Evolutionary conservation across 2,797 vertebrate species (phyloP), one percentile per base, ranked within the genome.

Genomic region (Darevskia mixta): DNA sequence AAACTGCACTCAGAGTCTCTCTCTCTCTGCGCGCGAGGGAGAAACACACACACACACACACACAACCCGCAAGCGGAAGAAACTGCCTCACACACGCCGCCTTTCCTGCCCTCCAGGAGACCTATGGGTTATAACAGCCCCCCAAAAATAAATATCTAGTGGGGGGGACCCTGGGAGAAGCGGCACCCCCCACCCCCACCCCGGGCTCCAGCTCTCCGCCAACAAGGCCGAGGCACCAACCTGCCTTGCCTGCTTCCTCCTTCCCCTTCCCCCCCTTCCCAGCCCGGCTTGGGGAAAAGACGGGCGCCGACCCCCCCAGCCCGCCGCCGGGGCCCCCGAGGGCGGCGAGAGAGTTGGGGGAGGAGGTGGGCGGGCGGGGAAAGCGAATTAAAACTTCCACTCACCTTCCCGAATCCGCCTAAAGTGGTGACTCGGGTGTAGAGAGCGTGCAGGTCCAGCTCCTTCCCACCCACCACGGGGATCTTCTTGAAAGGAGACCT

Each of bases 381-480:
- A 97, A 91, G 90, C 96, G 96, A 98, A 98, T 98, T 97, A 97
- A 97, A 97, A 97, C 96, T 97, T 97, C 96, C 97, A 98, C 98
- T 99, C 98, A 99, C 99, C 99, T 99, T 99, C 93, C 98, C 98
- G 97, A 99, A 99, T 96, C 99, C 99, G 96, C 99, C 99, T 97
- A 99, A 98, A 97, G 98, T 97, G 97, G 98, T 98, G 96, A 99
- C 98, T 98, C 98, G 97, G 97, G 98, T 98, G 94, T 99, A 99
- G 96, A 99, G 99, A 97, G 98, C 97, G 95, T 97, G 98, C 92
- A 99, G 98, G 95, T 99, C 98, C 98, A 99, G 98, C 98, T 99
- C 98, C 97, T 98, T 99, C 96, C 99, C 99, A 97, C 98, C 98
- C 97, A 99, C 98, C 96, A 98, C 97, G 91, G 99, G 99, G 97